Evolutionary conservation across 2,888 invertebrate genomes (phyloP).

Genomic region (Nymphalis urticae): DNA sequence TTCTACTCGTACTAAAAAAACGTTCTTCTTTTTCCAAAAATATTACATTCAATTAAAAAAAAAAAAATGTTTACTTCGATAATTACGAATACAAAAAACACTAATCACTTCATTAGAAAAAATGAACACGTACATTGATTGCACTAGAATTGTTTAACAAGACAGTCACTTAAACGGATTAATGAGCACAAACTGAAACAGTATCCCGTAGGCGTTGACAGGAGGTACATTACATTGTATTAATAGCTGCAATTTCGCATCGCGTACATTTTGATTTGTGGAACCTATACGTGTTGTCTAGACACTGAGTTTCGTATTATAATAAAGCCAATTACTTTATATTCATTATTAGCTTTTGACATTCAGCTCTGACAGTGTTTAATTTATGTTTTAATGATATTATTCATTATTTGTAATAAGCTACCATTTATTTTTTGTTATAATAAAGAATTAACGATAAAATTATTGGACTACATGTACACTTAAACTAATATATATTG

Average conservation of each 20-base stretch:
- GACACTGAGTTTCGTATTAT: conserved; percentile 16
- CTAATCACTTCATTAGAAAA: not conserved
- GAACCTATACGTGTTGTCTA: conserved; percentile 24
- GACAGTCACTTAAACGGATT: conserved; percentile 22
- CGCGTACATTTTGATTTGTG: conserved; percentile 25
- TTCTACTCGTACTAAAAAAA: too few species aligned
- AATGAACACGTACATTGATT: not conserved
- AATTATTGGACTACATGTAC: too few species aligned
- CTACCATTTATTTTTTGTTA: too few species aligned
- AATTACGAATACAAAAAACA: too few species aligned
- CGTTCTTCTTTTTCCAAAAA: too few species aligned
- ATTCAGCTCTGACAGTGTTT: not conserved
- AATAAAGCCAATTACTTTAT: conserved; percentile 15
- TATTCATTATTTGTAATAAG: not conserved
- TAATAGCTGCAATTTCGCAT: conserved; percentile 30
- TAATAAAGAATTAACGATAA: too few species aligned
- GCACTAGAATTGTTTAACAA: conserved; percentile 22
- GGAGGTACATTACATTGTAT: conserved; percentile 21
- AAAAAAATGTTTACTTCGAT: too few species aligned
- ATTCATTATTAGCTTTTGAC: not conserved
- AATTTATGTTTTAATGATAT: not conserved
- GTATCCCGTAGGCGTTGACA: conserved; percentile 25
- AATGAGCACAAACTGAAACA: conserved; percentile 19
- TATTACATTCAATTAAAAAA: too few species aligned
- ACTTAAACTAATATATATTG: too few species aligned